Percentiles rank a stretch among this genome's conserved stretches.
These are phyloP conservation scores for Eufriesea mexicana DNA, from an alignment of 1,140 invertebrate species.

Conservation along the genomic window DNA sequence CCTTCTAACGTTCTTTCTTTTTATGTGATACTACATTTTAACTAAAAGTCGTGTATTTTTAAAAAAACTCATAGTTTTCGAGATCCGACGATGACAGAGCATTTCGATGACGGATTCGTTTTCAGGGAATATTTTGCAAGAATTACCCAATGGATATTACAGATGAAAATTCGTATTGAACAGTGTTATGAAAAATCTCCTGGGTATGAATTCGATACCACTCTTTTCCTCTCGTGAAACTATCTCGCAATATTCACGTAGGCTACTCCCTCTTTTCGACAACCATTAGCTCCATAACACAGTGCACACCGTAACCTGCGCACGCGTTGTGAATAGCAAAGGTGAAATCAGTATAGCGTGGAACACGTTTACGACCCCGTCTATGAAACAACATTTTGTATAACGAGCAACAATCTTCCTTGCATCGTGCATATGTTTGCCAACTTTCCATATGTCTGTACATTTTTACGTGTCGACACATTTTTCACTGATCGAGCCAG, in stretches of 20 bases:
- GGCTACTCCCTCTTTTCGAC: not conserved
- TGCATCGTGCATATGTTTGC: not conserved
- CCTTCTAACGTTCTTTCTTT: no score
- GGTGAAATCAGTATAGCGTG: not conserved
- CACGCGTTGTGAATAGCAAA: not conserved
- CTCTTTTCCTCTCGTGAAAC: not conserved
- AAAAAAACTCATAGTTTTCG: no score
- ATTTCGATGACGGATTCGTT: no score
- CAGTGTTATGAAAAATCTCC: no score
- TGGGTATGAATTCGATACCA: no score
- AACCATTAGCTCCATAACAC: not conserved
- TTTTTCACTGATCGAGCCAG: not conserved
- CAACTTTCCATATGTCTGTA: not conserved
- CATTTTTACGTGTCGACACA: not conserved
- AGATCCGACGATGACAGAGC: no score
- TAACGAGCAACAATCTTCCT: slow-evolving; percentile 8
- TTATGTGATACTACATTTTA: no score
- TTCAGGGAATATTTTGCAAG: no score
- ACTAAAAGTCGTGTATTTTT: no score
- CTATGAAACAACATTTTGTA: slow-evolving; percentile 8
- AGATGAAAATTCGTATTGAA: no score
- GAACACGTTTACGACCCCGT: slow-evolving; percentile 3
- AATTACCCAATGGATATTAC: no score
- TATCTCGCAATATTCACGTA: not conserved
- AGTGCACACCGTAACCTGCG: not conserved